Evolutionary conservation across 2,113 vertebrate species (phyloP), one percentile per base, ranked within the genome.

Genomic region (Periophthalmodon schlosseri): DNA sequence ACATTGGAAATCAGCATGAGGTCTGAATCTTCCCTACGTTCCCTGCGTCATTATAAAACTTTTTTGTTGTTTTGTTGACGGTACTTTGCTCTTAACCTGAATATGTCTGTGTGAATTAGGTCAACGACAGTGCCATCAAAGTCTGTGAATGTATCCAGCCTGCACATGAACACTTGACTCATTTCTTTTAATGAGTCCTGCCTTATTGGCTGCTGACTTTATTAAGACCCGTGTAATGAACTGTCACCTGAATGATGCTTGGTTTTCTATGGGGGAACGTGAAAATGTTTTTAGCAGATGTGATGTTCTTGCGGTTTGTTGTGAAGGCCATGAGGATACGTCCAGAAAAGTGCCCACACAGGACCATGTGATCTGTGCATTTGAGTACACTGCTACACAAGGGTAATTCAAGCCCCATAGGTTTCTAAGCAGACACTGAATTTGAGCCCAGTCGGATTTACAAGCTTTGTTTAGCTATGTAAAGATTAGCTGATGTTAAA

Each of bases 381-480:
- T 18, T 21, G 52, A 56, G 52, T 11, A 78, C 75, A 76, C 49
- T 84, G 87, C 89, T 88, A 76, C 80, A 64, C 73, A 64, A 54
- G 82, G 78, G 86, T 88, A 88, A 91, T 92, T 87, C 68, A 82
- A 91, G 68, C 73, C 68, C 7, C 1, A 16, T 23, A 34, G 23
- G 64, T 18, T 1, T 0, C 63, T 74, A 23, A 0, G 47, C 13
- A 70, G 67, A 68, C 34, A 33, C 64, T 49, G 77, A 52, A 47
- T 52, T 50, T 16, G 60, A 46, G 34, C 76, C 34, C 46, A 23
- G 63, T 69, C 33, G 52, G 63, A 77, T 77, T 82, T 78, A 71
- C 67, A 49, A 68, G 69, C 74, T 78, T 80, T 84, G 70, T 89
- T 80, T 61, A 13, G 67, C 69, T 73, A 75, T 39, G 67, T 24